Evolutionary conservation across 2,888 invertebrate genomes (phyloP).

Genomic region (Drosophila barbarae): DNA sequence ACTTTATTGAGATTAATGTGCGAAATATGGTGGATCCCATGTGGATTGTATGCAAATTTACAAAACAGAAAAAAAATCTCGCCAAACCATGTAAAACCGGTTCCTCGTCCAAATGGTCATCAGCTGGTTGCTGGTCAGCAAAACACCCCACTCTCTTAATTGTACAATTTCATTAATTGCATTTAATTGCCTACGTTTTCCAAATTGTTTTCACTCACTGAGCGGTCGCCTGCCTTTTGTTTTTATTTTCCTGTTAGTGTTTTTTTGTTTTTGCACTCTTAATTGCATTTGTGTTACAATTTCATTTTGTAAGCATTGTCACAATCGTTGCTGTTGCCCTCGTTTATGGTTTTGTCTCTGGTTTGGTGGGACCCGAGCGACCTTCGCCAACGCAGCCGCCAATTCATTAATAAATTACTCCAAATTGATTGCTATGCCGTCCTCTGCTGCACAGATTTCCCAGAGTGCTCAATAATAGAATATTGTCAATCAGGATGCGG

Average conservation of each 20-base stretch:
- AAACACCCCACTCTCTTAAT: conserved; percentile 47
- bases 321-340: conserved; percentile 19
- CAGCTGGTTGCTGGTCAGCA: conserved; percentile 15
- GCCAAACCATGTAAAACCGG: conserved; percentile 12
- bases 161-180: conserved; percentile 69
- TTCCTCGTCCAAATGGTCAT: conserved; percentile 25
- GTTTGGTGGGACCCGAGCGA: conserved; percentile 13
- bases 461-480: conserved; percentile 7
- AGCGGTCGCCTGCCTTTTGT: conserved; percentile 20
- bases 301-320: conserved; percentile 57
- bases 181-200: conserved; percentile 64
- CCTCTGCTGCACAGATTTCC: conserved; percentile 19
- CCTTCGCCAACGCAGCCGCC: conserved; percentile 30
- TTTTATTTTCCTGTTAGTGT: conserved; percentile 46
- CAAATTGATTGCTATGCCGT: conserved; percentile 11
- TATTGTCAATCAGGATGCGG: background rate
- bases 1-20: background rate
- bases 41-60: conserved; percentile 21
- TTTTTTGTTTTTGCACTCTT: conserved; percentile 37
- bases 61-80: conserved; percentile 2
- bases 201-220: conserved; percentile 40
- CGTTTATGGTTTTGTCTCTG: conserved; percentile 25
- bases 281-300: conserved; percentile 68
- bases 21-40: background rate
- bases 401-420: conserved; percentile 45